Conservation (phyloP, 2,888 invertebrate species). For the Octonoba sinensis region DNA sequence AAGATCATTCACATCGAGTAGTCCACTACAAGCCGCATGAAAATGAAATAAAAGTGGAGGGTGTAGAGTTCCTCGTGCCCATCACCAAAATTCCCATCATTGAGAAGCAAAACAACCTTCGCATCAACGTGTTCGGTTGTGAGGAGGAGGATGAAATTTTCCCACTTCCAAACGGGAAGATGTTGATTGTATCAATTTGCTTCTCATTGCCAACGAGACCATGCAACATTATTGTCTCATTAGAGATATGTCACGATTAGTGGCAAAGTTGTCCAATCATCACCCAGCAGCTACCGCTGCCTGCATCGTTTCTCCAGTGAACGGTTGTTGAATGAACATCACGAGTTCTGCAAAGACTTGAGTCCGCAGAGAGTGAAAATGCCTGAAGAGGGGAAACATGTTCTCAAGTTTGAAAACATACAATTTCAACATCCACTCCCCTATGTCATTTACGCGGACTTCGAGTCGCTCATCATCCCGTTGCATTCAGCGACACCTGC, state of each 20-base stretch:
- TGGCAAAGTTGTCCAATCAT: not conserved
- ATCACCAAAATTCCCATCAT: too few relatives aligned
- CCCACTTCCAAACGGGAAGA: not conserved
- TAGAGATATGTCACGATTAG: not conserved
- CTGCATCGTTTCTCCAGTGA: constrained; percentile 11
- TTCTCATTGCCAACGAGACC: not conserved
- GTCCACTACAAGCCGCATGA: too few relatives aligned
- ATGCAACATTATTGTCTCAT: constrained; percentile 1
- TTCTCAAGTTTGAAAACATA: too few relatives aligned
- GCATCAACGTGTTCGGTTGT: not conserved
- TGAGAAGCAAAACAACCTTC: too few relatives aligned
- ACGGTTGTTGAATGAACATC: not conserved
- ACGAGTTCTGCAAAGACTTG: not conserved
- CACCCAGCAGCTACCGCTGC: not conserved
- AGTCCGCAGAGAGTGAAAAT: not conserved
- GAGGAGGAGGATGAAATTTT: too few relatives aligned
- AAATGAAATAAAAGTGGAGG: too few relatives aligned
- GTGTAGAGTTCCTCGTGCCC: too few relatives aligned
- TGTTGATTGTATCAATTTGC: not conserved
- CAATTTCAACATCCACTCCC: not conserved
- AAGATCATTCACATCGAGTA: too few relatives aligned
- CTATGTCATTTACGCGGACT: not conserved
- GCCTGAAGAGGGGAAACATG: not conserved
- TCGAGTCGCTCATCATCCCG: not conserved
- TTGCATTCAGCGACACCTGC: not conserved